A percentile compares a stretch with the other conserved stretches of the same genome.
Conservation (phyloP, 2,113 vertebrate genomes). For the Sprattus sprattus region DNA sequence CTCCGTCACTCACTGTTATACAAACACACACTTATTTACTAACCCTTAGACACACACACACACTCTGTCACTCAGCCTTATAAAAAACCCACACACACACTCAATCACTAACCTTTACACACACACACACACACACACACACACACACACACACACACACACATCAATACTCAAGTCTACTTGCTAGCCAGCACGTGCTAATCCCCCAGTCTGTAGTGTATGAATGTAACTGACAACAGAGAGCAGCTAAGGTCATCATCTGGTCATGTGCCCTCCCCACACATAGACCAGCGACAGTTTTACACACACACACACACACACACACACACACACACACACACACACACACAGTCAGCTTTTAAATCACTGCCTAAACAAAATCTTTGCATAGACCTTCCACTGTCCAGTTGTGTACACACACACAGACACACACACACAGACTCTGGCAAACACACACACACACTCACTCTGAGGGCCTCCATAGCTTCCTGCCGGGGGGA, state of each 20-base stretch:
- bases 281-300: not conserved
- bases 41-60: too few relatives aligned
- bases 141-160: too few relatives aligned
- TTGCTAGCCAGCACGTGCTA: too few relatives aligned
- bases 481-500: slow-evolving; percentile 86
- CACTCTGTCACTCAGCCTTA: too few relatives aligned
- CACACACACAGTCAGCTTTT: not conserved
- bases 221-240: not conserved
- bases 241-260: not conserved
- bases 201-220: too few relatives aligned
- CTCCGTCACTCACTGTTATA: too few relatives aligned
- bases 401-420: not conserved
- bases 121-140: too few relatives aligned
- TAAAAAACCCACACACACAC: too few relatives aligned
- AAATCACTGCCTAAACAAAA: not conserved
- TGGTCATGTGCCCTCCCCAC: not conserved
- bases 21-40: too few relatives aligned
- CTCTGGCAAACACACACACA: slow-evolving; percentile 60
- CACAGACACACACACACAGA: slow-evolving; percentile 51
- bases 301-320: not conserved
- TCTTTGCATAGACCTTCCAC: not conserved
- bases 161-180: too few relatives aligned
- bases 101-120: too few relatives aligned
- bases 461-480: slow-evolving; percentile 86
- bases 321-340: not conserved